These are phyloP conservation scores for Ictalurus punctatus DNA, from an alignment of 2,113 vertebrate species.

Conservation along the genomic window DNA sequence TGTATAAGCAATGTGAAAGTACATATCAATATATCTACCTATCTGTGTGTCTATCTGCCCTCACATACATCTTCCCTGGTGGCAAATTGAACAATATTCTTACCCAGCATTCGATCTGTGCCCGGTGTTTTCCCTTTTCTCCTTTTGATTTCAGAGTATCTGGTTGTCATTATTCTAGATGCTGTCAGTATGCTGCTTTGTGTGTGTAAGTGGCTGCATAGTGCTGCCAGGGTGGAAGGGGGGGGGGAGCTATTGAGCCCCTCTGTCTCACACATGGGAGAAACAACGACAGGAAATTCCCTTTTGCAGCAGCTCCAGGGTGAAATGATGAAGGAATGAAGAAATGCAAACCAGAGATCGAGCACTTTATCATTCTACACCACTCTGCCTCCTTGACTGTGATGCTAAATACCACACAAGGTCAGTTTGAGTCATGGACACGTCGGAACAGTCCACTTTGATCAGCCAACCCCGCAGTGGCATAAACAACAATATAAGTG, in stretches of 20 bases:
- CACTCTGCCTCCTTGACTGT: constrained; percentile 56
- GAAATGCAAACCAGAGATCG: constrained; percentile 75
- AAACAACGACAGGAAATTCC: constrained; percentile 79
- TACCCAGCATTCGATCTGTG: constrained; percentile 36
- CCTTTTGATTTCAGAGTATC: constrained; percentile 59
- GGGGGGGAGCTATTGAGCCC: constrained; percentile 59
- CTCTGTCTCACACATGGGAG: constrained; percentile 77
- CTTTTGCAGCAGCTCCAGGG: constrained; percentile 72
- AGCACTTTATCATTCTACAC: constrained; percentile 69
- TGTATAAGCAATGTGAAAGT: constrained; percentile 48
- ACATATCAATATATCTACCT: constrained; percentile 68
- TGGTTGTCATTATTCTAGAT: constrained; percentile 77
- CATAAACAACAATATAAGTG: neutral
- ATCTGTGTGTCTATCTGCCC: constrained; percentile 63
- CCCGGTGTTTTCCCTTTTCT: constrained; percentile 19
- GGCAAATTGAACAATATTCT: constrained; percentile 45
- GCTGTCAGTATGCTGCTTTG: constrained; percentile 73
- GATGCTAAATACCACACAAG: constrained; percentile 55
- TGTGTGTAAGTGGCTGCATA: constrained; percentile 67
- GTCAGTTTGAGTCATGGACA: constrained; percentile 47
- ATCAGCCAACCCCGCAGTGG: neutral
- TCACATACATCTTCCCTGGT: constrained; percentile 5
- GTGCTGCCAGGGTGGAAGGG: constrained; percentile 49
- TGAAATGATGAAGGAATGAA: constrained; percentile 76
- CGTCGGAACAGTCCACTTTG: neutral